Percentiles rank a stretch among this genome's conserved stretches.
Evolutionary conservation across 2,113 vertebrate species (phyloP).

Genomic region (Gnathonemus longibarbis): DNA sequence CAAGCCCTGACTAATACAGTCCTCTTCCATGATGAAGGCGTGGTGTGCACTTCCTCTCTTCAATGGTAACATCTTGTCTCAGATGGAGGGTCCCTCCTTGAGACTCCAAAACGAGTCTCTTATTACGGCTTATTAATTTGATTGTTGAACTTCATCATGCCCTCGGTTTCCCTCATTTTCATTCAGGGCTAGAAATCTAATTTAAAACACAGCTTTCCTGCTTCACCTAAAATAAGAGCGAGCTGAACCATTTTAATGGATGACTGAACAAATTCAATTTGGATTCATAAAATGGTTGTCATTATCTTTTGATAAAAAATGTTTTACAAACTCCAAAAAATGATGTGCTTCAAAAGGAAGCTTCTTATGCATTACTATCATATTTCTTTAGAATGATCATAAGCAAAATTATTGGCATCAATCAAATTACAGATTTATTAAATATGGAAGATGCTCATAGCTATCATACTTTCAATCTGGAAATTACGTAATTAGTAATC

Average conservation of each 20-base stretch:
- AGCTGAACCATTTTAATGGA: slow-evolving; percentile 59
- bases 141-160: slow-evolving; percentile 62
- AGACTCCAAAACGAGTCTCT: slow-evolving; percentile 37
- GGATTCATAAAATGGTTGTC: slow-evolving; percentile 59
- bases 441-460: background rate
- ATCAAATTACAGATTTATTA: slow-evolving; percentile 2
- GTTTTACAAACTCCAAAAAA: slow-evolving; percentile 50
- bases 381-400: slow-evolving; percentile 34
- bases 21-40: background rate
- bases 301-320: slow-evolving; percentile 48
- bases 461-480: background rate
- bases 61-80: background rate
- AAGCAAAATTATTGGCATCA: background rate
- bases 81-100: background rate
- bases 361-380: slow-evolving; percentile 29
- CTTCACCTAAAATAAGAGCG: slow-evolving; percentile 16
- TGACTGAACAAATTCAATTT: slow-evolving; percentile 68
- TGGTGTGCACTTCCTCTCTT: background rate
- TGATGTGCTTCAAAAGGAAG: slow-evolving; percentile 39
- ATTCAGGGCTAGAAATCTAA: slow-evolving; percentile 53
- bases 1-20: background rate
- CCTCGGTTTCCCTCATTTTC: slow-evolving; percentile 55
- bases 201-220: slow-evolving; percentile 56
- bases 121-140: slow-evolving; percentile 65
- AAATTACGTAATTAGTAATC: background rate